Evolutionary conservation across 1,140 invertebrate genomes (phyloP).

Genomic region (Caerostris extrusa): DNA sequence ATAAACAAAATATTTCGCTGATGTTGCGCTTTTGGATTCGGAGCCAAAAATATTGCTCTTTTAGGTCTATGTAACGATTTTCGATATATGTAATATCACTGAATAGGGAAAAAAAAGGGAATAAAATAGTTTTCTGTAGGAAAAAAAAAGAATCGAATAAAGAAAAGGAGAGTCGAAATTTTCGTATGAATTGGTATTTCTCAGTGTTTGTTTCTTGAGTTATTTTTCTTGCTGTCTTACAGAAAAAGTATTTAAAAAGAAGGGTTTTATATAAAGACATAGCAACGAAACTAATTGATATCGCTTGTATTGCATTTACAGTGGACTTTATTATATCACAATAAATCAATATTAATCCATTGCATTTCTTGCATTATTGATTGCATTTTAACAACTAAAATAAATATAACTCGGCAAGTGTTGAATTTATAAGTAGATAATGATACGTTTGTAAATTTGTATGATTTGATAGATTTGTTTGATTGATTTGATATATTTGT

Average conservation of each 20-base stretch:
- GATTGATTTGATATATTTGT: too few species aligned
- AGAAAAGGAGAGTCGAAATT: constrained; percentile 19
- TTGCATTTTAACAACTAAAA: too few species aligned
- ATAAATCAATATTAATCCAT: too few species aligned
- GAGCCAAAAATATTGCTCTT: constrained; percentile 23
- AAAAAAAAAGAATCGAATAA: neutral
- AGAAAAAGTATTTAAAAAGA: neutral
- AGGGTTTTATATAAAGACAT: neutral
- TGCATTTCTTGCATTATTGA: too few species aligned
- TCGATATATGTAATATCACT: constrained; percentile 55
- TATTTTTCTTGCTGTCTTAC: neutral
- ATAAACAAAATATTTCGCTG: constrained; percentile 33
- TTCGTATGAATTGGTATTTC: constrained; percentile 33
- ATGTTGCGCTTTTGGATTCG: constrained; percentile 15
- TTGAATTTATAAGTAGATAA: too few species aligned
- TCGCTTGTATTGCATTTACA: too few species aligned
- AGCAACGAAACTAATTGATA: too few species aligned
- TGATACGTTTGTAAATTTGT: too few species aligned
- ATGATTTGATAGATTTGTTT: too few species aligned
- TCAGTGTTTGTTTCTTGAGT: neutral
- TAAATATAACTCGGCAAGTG: too few species aligned
- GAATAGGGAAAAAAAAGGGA: constrained; percentile 26
- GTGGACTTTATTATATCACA: too few species aligned
- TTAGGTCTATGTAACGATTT: constrained; percentile 65
- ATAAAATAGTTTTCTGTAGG: constrained; percentile 1